Percentiles rank a stretch among this genome's conserved stretches.
These are phyloP conservation scores for Rafetus swinhoei DNA, from an alignment of 2,113 vertebrate species.

Conservation along the genomic window DNA sequence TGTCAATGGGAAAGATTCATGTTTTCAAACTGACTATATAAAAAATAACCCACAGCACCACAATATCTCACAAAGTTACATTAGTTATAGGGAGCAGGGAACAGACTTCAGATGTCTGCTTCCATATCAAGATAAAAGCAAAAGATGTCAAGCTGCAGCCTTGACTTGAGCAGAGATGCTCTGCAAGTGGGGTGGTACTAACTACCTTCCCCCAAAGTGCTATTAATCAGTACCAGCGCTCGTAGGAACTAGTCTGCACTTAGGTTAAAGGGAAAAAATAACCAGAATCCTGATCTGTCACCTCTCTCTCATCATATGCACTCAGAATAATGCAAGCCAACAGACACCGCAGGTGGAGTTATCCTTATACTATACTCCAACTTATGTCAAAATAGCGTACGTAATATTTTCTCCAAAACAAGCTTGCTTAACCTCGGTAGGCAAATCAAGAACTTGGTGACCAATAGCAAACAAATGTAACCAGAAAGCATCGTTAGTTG, in stretches of 20 bases:
- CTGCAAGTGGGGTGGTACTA: neutral
- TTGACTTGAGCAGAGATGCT: neutral
- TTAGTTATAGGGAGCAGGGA: neutral
- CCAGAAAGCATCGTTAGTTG: rapidly evolving
- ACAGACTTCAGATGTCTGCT: neutral
- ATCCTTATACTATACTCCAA: rapidly evolving
- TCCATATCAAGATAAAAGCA: neutral
- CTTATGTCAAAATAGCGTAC: neutral
- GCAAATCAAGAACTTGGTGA: neutral
- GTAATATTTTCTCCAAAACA: neutral
- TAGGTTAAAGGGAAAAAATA: neutral
- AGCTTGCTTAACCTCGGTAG: neutral
- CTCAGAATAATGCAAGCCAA: neutral
- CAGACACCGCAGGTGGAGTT: neutral
- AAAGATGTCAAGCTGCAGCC: neutral
- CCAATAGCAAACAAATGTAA: neutral
- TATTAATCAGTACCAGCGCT: too few species aligned
- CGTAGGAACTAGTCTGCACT: neutral
- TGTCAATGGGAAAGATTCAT: neutral
- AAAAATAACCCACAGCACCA: neutral
- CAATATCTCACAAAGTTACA: neutral
- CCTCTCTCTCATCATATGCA: neutral
- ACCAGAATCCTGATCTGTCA: neutral
- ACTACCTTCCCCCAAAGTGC: neutral
- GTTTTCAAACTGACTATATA: neutral